Evolutionary conservation across 2,888 invertebrate genomes (phyloP).

Genomic region (Clivina fossor): DNA sequence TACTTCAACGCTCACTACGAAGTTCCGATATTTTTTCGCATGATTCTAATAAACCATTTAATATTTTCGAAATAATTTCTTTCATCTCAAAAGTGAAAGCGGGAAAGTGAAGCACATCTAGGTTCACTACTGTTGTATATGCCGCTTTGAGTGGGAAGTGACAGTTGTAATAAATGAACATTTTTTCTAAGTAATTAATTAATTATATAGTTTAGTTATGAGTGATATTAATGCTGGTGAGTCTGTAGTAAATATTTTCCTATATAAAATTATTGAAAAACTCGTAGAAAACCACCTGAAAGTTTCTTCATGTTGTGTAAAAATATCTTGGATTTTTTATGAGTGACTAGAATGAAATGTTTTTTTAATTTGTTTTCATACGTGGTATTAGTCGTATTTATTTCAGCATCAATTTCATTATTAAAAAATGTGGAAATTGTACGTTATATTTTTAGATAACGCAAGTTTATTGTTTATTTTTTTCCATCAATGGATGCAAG

Average conservation of each 20-base stretch:
- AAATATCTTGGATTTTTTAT: slow-evolving; percentile 25
- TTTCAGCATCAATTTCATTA: no score
- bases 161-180: slow-evolving; percentile 21
- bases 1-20: no score
- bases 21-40: no score
- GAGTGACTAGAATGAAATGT: not conserved
- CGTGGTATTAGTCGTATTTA: no score
- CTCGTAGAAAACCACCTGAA: not conserved
- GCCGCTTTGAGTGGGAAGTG: slow-evolving; percentile 24
- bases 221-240: slow-evolving; percentile 4
- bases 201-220: slow-evolving; percentile 6
- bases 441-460: no score
- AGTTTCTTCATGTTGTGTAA: slow-evolving; percentile 4
- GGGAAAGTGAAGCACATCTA: slow-evolving; percentile 21
- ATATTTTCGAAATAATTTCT: not conserved
- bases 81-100: slow-evolving; percentile 20
- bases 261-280: slow-evolving; percentile 5
- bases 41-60: no score
- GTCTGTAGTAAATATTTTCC: not conserved
- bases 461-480: no score
- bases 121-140: slow-evolving; percentile 25
- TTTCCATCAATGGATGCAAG: no score
- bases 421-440: no score
- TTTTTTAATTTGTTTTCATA: slow-evolving; percentile 19
- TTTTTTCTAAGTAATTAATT: slow-evolving; percentile 16